Evolutionary conservation across 2,797 vertebrate genomes (phyloP).

Genomic region (Hozukius guyotensis): DNA sequence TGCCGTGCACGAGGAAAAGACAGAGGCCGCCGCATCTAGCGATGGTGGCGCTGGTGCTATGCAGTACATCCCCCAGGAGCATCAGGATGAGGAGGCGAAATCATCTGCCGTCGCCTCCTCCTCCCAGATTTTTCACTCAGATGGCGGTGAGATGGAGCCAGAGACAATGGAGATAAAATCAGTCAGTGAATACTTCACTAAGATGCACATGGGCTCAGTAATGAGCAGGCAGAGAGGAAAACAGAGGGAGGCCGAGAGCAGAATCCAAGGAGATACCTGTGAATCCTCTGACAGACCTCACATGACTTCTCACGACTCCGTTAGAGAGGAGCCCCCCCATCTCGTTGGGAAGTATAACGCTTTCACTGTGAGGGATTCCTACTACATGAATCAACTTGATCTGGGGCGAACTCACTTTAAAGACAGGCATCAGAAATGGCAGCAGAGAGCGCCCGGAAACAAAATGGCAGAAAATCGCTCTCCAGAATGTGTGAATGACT

Average conservation of each 20-base stretch:
- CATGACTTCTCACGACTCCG: constrained; percentile 76
- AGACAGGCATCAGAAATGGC: constrained; percentile 91
- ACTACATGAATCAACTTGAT: constrained; percentile 91
- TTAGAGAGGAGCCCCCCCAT: constrained; percentile 84
- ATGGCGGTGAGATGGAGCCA: constrained; percentile 97
- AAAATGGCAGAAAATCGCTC: constrained; percentile 86
- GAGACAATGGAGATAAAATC: constrained; percentile 99
- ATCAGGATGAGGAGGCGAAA: constrained; percentile 84
- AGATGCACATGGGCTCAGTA: constrained; percentile 92
- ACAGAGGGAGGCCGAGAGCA: constrained; percentile 83
- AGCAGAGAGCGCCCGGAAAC: constrained; percentile 78
- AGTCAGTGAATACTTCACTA: constrained; percentile 95
- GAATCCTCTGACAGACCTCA: constrained; percentile 84
- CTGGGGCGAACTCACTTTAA: constrained; percentile 93
- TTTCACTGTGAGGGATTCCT: constrained; percentile 89
- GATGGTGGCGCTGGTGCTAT: constrained; percentile 77
- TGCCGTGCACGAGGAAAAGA: constrained; percentile 88
- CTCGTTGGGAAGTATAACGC: constrained; percentile 87
- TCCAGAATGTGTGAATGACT: constrained; percentile 82
- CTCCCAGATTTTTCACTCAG: constrained; percentile 93
- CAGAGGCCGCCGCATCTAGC: constrained; percentile 82
- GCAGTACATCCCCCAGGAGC: constrained; percentile 63
- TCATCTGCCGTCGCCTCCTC: constrained; percentile 91
- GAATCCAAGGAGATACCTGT: constrained; percentile 76
- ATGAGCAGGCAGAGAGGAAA: constrained; percentile 90